These are phyloP conservation scores for Phalanger gymnotis DNA, from an alignment of 2,797 vertebrate species.

Conservation along the genomic window DNA sequence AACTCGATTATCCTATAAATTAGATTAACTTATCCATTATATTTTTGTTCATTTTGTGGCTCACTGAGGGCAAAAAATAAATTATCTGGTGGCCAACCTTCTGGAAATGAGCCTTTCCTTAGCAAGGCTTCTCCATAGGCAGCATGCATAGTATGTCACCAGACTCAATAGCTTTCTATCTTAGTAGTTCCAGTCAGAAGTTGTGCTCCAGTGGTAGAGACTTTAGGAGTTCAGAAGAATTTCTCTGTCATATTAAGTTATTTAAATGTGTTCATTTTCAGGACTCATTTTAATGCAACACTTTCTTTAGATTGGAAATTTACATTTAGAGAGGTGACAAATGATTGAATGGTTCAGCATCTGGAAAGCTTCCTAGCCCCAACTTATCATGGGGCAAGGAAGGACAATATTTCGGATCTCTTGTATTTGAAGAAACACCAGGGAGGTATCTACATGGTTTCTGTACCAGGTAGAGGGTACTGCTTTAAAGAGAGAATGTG, in stretches of 20 bases:
- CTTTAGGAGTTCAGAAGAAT: background rate
- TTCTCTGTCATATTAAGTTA: background rate
- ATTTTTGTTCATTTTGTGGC: background rate
- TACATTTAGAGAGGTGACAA: constrained; percentile 19
- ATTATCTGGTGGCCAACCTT: background rate
- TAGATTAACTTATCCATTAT: background rate
- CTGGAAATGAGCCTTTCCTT: background rate
- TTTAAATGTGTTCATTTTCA: background rate
- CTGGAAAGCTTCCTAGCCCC: background rate
- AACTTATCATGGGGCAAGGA: background rate
- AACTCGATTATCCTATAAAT: background rate
- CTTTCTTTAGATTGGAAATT: constrained; percentile 27
- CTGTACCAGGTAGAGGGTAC: background rate
- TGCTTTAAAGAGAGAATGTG: background rate
- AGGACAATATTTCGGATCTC: background rate
- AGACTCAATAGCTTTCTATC: background rate
- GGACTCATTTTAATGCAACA: background rate
- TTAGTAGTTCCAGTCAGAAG: background rate
- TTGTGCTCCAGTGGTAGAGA: background rate
- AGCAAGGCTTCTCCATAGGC: background rate
- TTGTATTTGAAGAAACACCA: background rate
- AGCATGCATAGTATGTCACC: background rate
- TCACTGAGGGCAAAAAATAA: background rate
- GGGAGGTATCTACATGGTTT: background rate
- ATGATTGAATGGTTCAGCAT: constrained; percentile 14